Evolutionary conservation across 2,113 vertebrate species (phyloP).

Genomic region (Hyperopisus bebe): DNA sequence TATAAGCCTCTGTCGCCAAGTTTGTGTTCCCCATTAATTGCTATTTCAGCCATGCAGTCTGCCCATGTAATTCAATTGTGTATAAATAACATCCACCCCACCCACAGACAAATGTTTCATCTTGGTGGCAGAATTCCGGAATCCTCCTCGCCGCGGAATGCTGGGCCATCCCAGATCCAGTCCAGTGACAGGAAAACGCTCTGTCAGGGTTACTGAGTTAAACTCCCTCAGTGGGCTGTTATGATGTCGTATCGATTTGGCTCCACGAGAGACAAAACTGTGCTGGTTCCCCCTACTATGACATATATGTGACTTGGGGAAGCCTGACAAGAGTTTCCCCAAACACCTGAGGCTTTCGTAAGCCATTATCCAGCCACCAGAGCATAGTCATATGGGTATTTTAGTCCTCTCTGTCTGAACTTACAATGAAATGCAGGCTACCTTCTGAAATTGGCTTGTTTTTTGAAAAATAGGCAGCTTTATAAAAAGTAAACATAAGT

Average conservation of each 20-base stretch:
- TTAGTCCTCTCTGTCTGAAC: not conserved
- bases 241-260: not conserved
- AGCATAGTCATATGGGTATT: not conserved
- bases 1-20: slow-evolving; percentile 13
- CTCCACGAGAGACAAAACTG: not conserved
- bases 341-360: not conserved
- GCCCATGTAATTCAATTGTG: slow-evolving; percentile 23
- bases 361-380: not conserved
- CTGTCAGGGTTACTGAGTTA: not conserved
- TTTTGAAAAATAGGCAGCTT: not conserved
- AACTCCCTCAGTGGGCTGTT: too few species aligned
- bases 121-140: slow-evolving; percentile 14
- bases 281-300: not conserved
- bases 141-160: not conserved
- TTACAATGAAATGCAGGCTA: not conserved
- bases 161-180: not conserved
- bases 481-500: not conserved
- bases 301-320: not conserved
- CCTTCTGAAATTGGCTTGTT: not conserved
- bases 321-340: not conserved
- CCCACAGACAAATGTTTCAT: slow-evolving; percentile 11
- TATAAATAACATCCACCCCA: slow-evolving; percentile 15
- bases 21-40: slow-evolving; percentile 17
- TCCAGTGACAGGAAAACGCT: not conserved
- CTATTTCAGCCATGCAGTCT: slow-evolving; percentile 21